Evolutionary conservation across 2,113 vertebrate genomes (phyloP), one percentile per base, ranked within the genome.

Genomic region (Lepisosteus oculatus): DNA sequence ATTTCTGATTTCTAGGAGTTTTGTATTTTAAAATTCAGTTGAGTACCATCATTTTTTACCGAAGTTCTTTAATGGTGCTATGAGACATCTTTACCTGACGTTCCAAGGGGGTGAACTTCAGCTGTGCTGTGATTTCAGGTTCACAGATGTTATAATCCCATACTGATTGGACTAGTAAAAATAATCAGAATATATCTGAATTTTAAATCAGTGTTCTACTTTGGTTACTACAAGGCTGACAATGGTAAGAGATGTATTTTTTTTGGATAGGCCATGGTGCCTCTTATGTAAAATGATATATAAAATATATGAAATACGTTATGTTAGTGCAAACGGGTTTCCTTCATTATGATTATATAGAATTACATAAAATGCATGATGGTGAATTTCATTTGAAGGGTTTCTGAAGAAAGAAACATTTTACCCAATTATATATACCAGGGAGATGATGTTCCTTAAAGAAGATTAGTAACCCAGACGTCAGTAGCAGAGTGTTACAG

Each of bases 391-490:
- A 68, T 69, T 69, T 65, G 72, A 81, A 73, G 70, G 67, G 64
- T 68, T 69, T 47, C 78, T 80, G 72, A 74, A 74, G 67, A 51
- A 70, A 77, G 77, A 73, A 47, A 43, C 57, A 13, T 75, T 78
- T 78, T 78, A 55, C 69, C 77, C 85, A 87, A 84, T 81, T 82
- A 8, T 85, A 82, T 81, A 90, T 80, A 84, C 86, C 84, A 80
- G 88, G 89, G 90, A 82, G 83, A 84, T 82, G 83, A 75, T 85
- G 80, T 87, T 88, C 74, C 83, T 87, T 85, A 90, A 87, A 91
- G 90, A 86, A 85, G 87, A 91, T 91, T 90, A 91, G 76, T 4
- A 67, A 81, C 80, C 77, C 79, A 84, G 87, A 85, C 83, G 83
- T 86, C 89, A 87, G 86, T 89, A 85, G 85, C 81, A 82, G 78